A percentile compares a stretch with the other conserved stretches of the same genome.
phyloP scores from a whole-genome alignment of 2,888 invertebrate species.

The Stegana nigrithorax region DNA sequence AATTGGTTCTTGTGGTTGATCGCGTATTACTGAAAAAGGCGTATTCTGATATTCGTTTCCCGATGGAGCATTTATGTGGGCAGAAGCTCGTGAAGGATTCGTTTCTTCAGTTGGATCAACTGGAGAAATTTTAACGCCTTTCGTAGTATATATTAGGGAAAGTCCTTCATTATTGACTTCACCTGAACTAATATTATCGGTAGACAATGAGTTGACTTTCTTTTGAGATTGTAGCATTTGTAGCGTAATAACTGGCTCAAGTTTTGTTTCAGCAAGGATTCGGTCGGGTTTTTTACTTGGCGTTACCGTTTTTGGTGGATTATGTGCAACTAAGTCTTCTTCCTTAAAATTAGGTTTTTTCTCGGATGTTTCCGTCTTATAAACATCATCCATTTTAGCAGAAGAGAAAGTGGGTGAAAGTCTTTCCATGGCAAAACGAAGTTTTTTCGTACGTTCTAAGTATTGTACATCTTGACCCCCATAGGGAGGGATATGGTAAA shows the following conservation, averaged over 20 bases:
- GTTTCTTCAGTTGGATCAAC: slow-evolving; percentile 32
- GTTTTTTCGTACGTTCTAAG: slow-evolving; percentile 49
- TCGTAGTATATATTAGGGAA: slow-evolving; percentile 55
- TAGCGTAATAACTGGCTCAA: slow-evolving; percentile 74
- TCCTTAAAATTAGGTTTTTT: slow-evolving; percentile 61
- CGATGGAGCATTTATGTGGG: slow-evolving; percentile 45
- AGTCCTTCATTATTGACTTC: slow-evolving; percentile 56
- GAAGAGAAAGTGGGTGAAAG: slow-evolving; percentile 45
- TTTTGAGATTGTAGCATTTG: slow-evolving; percentile 77
- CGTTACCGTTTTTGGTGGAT: slow-evolving; percentile 68
- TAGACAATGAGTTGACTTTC: slow-evolving; percentile 52
- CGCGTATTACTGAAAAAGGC: slow-evolving; percentile 67
- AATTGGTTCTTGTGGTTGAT: slow-evolving; percentile 69
- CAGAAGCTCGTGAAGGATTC: slow-evolving; percentile 41
- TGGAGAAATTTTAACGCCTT: slow-evolving; percentile 24
- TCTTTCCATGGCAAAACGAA: slow-evolving; percentile 48
- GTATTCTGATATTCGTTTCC: slow-evolving; percentile 68
- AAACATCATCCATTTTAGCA: slow-evolving; percentile 29
- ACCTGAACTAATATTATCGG: slow-evolving; percentile 59
- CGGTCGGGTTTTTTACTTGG: slow-evolving; percentile 52
- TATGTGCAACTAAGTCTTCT: slow-evolving; percentile 68
- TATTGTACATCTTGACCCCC: slow-evolving; percentile 40
- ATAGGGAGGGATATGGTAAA: slow-evolving; percentile 59
- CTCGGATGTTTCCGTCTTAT: slow-evolving; percentile 44
- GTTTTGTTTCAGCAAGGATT: slow-evolving; percentile 51